Evolutionary conservation across 1,140 invertebrate species (phyloP).

Genomic region (Mycetomoellerius zeteki): DNA sequence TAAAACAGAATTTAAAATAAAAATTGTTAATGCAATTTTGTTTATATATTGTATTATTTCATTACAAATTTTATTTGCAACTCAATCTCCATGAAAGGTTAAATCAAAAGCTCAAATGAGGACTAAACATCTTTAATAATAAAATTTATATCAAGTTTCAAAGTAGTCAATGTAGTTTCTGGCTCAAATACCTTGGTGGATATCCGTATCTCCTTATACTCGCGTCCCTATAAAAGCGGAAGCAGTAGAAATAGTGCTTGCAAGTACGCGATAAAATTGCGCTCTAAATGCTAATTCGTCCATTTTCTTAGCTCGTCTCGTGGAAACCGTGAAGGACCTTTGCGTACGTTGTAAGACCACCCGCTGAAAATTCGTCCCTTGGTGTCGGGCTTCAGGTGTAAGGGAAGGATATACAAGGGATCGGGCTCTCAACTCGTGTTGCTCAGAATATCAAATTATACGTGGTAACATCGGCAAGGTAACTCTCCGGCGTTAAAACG

Average conservation of each 20-base stretch:
- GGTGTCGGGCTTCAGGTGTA: conserved; percentile 11
- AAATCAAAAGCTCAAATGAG: neutral
- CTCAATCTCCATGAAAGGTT: neutral
- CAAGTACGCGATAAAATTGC: conserved; percentile 72
- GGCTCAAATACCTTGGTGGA: conserved; percentile 3
- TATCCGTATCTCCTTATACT: conserved; percentile 15
- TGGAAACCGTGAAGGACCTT: conserved; percentile 60
- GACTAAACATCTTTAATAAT: conserved; percentile 39
- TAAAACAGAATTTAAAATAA: neutral
- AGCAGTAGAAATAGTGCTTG: neutral
- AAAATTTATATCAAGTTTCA: conserved; percentile 35
- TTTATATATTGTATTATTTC: neutral
- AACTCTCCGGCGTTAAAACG: conserved; percentile 69
- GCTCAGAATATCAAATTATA: conserved; percentile 73
- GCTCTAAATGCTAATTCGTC: conserved; percentile 81
- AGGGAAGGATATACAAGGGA: conserved; percentile 16
- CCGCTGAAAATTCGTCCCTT: conserved; percentile 48
- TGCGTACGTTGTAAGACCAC: conserved; percentile 26
- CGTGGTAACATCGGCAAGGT: conserved; percentile 53
- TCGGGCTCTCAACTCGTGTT: conserved; percentile 45
- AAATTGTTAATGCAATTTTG: neutral
- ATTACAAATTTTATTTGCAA: neutral
- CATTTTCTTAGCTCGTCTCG: conserved; percentile 72
- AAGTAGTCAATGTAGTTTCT: conserved; percentile 29
- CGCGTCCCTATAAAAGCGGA: neutral